A percentile compares a stretch with the other conserved stretches of the same genome.
Evolutionary conservation across 2,113 vertebrate species (phyloP).

Genomic region (Xiphorhynchus elegans): DNA sequence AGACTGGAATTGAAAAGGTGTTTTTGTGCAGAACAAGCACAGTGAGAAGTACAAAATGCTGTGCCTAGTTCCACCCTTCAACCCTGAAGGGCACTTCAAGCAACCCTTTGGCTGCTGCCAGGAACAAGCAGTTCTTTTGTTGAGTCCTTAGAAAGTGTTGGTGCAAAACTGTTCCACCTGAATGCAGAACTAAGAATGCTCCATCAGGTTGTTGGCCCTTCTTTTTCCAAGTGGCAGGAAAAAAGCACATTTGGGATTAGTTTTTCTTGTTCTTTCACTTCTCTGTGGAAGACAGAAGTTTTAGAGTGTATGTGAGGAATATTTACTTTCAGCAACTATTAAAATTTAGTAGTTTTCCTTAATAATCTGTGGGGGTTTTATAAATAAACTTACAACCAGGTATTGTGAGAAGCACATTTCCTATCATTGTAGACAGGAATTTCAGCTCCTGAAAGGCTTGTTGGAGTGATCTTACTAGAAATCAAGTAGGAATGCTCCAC

Average conservation of each 20-base stretch:
- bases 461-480: background rate
- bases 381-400: background rate
- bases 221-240: background rate
- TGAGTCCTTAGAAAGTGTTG: background rate
- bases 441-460: background rate
- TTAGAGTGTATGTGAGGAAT: background rate
- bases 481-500: background rate
- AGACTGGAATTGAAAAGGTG: background rate
- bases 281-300: background rate
- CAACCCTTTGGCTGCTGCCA: background rate
- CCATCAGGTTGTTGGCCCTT: accelerated
- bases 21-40: background rate
- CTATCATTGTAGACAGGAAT: accelerated
- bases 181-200: background rate
- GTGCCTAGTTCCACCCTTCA: background rate
- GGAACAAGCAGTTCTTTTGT: background rate
- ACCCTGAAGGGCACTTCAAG: background rate
- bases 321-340: background rate
- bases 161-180: background rate
- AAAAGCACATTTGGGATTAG: background rate
- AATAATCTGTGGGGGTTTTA: accelerated
- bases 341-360: background rate
- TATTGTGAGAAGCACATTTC: background rate
- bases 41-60: background rate
- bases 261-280: background rate